phyloP scores from a whole-genome alignment of 2,888 invertebrate genomes.

The Coremacera marginata region DNA sequence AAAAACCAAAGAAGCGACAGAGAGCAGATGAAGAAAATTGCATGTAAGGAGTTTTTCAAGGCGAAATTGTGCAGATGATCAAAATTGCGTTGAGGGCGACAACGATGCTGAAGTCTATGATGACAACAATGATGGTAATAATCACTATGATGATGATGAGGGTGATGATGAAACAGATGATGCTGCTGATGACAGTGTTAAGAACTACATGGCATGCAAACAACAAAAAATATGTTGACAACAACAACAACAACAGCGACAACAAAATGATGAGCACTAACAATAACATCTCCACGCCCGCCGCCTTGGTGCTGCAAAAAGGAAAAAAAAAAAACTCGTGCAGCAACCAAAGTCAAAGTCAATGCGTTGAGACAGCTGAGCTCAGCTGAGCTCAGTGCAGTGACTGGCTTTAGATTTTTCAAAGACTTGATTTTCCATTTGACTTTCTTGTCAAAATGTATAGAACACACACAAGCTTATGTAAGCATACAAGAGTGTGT shows the following conservation, averaged over 20 bases:
- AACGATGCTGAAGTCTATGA: conserved; percentile 17
- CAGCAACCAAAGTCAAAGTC: neutral
- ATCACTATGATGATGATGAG: neutral
- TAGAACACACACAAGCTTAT: neutral
- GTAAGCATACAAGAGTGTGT: neutral
- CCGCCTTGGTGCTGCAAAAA: too few relatives aligned
- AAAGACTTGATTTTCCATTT: conserved; percentile 6
- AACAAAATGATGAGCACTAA: neutral
- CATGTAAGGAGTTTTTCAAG: conserved; percentile 32
- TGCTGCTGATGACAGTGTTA: conserved; percentile 1
- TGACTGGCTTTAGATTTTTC: neutral
- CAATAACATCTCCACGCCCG: neutral
- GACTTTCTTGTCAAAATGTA: neutral
- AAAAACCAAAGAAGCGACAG: conserved; percentile 1
- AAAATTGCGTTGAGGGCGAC: conserved; percentile 36
- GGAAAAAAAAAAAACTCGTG: too few relatives aligned
- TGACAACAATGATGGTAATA: conserved; percentile 23
- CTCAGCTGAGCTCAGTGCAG: neutral
- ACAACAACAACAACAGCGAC: neutral
- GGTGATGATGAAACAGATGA: neutral
- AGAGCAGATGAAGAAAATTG: conserved; percentile 27
- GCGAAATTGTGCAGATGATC: too few relatives aligned
- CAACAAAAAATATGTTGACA: neutral
- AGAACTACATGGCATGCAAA: neutral
- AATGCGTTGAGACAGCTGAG: conserved; percentile 1